These are phyloP conservation scores for Podabrus alpinus DNA, from an alignment of 2,888 invertebrate genomes.

Conservation along the genomic window DNA sequence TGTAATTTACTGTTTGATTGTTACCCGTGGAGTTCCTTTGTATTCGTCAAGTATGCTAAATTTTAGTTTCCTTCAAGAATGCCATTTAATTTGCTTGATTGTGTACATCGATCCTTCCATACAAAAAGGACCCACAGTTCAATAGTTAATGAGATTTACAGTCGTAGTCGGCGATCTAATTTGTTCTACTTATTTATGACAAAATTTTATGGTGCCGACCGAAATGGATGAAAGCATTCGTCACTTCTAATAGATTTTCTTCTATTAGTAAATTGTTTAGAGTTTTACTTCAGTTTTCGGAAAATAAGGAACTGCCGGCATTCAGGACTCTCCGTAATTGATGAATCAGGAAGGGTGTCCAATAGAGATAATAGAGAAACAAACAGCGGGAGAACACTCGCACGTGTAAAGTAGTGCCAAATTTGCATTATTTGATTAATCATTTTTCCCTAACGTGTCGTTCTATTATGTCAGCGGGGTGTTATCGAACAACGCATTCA, in stretches of 20 bases:
- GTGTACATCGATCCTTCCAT: not conserved
- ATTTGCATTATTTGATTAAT: conserved; percentile 9
- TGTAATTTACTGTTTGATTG: conserved; percentile 8
- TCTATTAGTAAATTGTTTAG: not conserved
- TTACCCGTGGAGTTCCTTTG: not conserved
- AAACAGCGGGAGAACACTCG: not conserved
- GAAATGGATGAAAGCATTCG: too few species aligned
- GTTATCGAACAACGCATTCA: not conserved
- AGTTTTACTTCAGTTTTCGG: too few species aligned
- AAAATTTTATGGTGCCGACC: too few species aligned
- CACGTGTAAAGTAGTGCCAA: not conserved
- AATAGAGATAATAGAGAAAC: not conserved
- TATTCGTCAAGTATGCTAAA: not conserved
- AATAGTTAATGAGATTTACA: not conserved
- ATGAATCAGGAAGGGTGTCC: not conserved
- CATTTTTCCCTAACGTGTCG: not conserved
- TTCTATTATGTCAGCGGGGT: not conserved
- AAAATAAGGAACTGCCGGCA: not conserved
- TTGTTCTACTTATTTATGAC: not conserved
- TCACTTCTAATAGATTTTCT: not conserved
- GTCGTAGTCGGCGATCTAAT: not conserved
- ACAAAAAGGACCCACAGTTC: not conserved
- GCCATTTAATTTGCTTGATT: not conserved
- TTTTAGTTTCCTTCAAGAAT: not conserved
- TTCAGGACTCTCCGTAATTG: not conserved